Conservation (phyloP, 92 coral and sea anemone genomes). For the Porites lobata region DNA sequence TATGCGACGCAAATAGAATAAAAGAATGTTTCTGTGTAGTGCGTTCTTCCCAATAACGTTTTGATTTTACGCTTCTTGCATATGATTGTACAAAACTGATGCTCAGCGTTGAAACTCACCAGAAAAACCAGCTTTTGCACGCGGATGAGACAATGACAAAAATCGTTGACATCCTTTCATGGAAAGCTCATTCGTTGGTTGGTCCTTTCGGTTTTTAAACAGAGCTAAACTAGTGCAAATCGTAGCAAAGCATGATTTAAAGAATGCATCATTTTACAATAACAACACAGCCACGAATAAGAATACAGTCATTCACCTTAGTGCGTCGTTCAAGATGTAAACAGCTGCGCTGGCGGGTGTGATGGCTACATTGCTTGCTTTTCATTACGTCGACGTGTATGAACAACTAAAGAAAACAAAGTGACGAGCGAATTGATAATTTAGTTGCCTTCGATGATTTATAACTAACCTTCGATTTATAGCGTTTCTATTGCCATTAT, state of each 20-base stretch:
- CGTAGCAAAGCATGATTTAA: not conserved
- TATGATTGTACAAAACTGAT: too few relatives aligned
- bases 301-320: not conserved
- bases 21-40: too few relatives aligned
- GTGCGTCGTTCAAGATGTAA: not conserved
- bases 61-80: too few relatives aligned
- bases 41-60: too few relatives aligned
- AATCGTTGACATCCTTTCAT: not conserved
- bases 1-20: not conserved
- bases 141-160: not conserved
- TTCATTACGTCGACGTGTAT: slow-evolving; percentile 16
- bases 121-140: not conserved
- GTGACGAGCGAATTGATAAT: not conserved
- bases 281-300: not conserved
- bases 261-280: not conserved
- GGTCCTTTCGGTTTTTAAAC: not conserved
- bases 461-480: not conserved
- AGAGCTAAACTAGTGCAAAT: not conserved
- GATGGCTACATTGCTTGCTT: not conserved
- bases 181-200: not conserved
- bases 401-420: not conserved
- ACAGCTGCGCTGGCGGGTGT: not conserved
- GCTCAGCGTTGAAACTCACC: not conserved
- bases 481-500: not conserved
- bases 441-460: not conserved